Evolutionary conservation across 2,113 vertebrate species (phyloP).

Genomic region (Ia io): DNA sequence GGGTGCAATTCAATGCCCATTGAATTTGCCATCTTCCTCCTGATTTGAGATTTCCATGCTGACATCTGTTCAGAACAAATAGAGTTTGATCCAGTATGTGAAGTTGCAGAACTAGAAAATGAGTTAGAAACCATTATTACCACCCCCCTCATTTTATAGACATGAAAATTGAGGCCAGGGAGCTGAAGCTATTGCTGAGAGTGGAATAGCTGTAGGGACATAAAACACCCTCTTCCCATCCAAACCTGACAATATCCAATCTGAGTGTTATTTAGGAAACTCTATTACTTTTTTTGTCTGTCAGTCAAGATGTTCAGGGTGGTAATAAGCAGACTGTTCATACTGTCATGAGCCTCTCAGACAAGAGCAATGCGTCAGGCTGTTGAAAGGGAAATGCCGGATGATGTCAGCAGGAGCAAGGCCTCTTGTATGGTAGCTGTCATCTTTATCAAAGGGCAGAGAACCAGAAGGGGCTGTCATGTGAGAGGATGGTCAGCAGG

Average conservation of each 20-base stretch:
- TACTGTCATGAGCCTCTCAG: not conserved
- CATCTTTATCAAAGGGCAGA: not conserved
- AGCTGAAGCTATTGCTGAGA: slow-evolving; percentile 7
- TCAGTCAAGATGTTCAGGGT: not conserved
- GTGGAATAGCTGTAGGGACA: not conserved
- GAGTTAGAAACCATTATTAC: slow-evolving; percentile 30
- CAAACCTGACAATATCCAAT: slow-evolving; percentile 58
- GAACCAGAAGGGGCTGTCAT: not conserved
- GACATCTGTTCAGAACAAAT: slow-evolving; percentile 71
- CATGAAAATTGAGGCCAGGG: slow-evolving; percentile 49
- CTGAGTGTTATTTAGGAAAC: slow-evolving; percentile 70
- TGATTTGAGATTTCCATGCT: slow-evolving; percentile 68
- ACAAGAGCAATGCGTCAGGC: not conserved
- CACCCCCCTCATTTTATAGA: slow-evolving; percentile 56
- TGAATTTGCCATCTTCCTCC: slow-evolving; percentile 58
- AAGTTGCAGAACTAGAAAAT: slow-evolving; percentile 57
- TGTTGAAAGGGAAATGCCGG: not conserved
- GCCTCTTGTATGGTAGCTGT: not conserved
- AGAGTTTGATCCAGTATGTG: slow-evolving; percentile 52
- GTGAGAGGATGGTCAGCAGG: not conserved
- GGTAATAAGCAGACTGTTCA: slow-evolving; percentile 36
- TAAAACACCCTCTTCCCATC: not conserved
- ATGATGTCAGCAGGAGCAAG: not conserved
- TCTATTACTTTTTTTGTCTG: slow-evolving; percentile 18
- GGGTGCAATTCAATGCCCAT: slow-evolving; percentile 47